Evolutionary conservation across 1,140 invertebrate genomes (phyloP).

Genomic region (Caerostris darwini): DNA sequence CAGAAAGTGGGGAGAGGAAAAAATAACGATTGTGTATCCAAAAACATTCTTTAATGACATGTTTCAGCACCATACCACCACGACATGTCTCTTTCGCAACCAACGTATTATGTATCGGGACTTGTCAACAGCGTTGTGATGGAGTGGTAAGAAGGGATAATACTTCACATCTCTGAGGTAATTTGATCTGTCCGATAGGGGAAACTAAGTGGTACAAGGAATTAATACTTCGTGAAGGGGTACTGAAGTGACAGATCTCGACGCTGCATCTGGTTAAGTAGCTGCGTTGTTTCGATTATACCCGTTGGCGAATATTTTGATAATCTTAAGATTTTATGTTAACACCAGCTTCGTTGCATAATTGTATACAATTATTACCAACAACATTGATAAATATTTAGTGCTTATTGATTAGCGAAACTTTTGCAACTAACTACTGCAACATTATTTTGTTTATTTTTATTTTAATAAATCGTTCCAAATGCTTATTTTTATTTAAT

Average conservation of each 20-base stretch:
- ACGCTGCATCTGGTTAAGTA: neutral
- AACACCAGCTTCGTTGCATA: too few relatives aligned
- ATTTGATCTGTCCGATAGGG: neutral
- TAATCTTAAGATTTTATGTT: too few relatives aligned
- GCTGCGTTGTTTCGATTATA: neutral
- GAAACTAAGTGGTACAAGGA: conserved; percentile 21
- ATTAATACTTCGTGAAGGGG: conserved; percentile 23
- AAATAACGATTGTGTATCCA: neutral
- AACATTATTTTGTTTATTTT: too few relatives aligned
- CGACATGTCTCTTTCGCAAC: neutral
- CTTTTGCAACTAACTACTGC: too few relatives aligned
- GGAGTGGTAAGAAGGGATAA: conserved; percentile 10
- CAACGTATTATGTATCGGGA: neutral
- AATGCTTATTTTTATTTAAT: too few relatives aligned
- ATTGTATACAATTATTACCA: too few relatives aligned
- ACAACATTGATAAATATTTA: too few relatives aligned
- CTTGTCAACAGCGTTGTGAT: neutral
- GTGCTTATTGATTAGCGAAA: too few relatives aligned
- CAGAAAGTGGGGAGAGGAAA: neutral
- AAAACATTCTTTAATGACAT: conserved; percentile 25
- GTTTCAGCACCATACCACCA: neutral
- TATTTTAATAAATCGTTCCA: too few relatives aligned
- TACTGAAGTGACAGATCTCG: neutral
- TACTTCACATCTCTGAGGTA: neutral
- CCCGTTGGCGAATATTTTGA: too few relatives aligned